Percentiles rank a stretch among this genome's conserved stretches.
These are phyloP conservation scores for Pleuronectes platessa DNA, from an alignment of 2,113 vertebrate species.

Conservation along the genomic window DNA sequence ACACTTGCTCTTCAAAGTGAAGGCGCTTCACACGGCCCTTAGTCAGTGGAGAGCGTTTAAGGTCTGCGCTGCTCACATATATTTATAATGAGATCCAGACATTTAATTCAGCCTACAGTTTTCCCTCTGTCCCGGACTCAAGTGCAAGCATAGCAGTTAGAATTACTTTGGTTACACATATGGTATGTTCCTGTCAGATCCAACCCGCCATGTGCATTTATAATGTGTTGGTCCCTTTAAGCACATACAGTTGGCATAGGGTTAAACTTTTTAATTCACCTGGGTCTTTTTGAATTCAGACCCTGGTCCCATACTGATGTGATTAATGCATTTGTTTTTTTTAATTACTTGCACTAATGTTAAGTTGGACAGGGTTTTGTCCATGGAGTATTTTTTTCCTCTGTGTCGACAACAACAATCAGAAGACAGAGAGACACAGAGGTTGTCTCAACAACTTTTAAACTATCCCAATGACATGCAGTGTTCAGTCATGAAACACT, in stretches of 20 bases:
- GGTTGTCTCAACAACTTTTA: background rate
- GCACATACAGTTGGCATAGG: too few relatives aligned
- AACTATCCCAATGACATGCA: too few relatives aligned
- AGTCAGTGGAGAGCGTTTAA: conserved; percentile 51
- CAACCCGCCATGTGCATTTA: background rate
- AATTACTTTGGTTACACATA: conserved; percentile 8
- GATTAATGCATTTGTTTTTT: conserved; percentile 3
- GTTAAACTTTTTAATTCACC: conserved; percentile 23
- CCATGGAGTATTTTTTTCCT: background rate
- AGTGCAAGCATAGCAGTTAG: conserved; percentile 5
- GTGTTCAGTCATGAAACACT: too few relatives aligned
- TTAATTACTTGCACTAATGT: background rate
- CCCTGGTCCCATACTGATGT: background rate
- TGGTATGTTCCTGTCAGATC: conserved; percentile 10
- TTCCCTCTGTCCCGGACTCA: conserved; percentile 21
- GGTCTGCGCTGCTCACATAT: conserved; percentile 36
- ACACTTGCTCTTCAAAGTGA: conserved; percentile 58
- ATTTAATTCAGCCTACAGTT: conserved; percentile 35
- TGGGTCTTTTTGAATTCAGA: background rate
- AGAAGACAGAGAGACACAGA: conserved; percentile 15
- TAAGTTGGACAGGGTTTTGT: background rate
- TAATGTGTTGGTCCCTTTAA: background rate
- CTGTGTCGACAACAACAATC: conserved; percentile 24
- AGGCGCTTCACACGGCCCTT: conserved; percentile 57
- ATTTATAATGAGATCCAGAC: conserved; percentile 54